Base-by-base conservation (phyloP, 2,888 invertebrate genomes). In the Leptinotarsa tumamoca region DNA sequence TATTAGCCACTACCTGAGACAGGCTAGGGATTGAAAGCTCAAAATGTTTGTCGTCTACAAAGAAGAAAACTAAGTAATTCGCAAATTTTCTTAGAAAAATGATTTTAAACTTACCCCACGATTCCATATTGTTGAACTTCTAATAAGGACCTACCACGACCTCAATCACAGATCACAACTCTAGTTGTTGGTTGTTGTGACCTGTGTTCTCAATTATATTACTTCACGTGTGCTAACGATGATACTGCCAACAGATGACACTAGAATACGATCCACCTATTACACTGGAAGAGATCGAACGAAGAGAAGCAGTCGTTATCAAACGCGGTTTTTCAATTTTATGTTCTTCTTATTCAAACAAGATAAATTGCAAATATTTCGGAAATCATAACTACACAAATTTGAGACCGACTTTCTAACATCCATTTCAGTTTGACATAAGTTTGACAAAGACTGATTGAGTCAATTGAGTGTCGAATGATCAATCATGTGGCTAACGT, bases 41-140 rank as follows among this genome's bases (percentile, higher is more conserved):
- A 87, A 93, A 93, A 87, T 93, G 92, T 84, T 94, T 93, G 85
- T 92, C 92, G 89, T 94, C 94, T 94, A 90, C 80, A 91, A 82
- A 78, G 79, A 52, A 43, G 49, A 75, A 70, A 52, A 23, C 18
- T 61, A 52, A 43, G 3, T 23, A 61, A 7, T 0, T 17, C 61
- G 23, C 67, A 5, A 23, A 54, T 54, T 18, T 18, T 7, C 21
- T n/a, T 23, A 4, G 4, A 27, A 67, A 71, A 49, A 51, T 68
- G 68, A 67, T 58, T 4, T 43, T 4, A 58, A 50, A 83, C 84
- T 84, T 83, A 88, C 88, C 88, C 88, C 88, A 88, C 72, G 87
- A 87, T 85, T 87, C 87, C 88, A 88, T 88, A 84, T 84, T 87
- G 86, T 68, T 68, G 58, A 61, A 76, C 74, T 78, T 81, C 80